A percentile compares a stretch with the other conserved stretches of the same genome.
These are phyloP conservation scores for Ashinkailepas kermadecensis DNA, from an alignment of 2,888 invertebrate species.

Conservation along the genomic window DNA sequence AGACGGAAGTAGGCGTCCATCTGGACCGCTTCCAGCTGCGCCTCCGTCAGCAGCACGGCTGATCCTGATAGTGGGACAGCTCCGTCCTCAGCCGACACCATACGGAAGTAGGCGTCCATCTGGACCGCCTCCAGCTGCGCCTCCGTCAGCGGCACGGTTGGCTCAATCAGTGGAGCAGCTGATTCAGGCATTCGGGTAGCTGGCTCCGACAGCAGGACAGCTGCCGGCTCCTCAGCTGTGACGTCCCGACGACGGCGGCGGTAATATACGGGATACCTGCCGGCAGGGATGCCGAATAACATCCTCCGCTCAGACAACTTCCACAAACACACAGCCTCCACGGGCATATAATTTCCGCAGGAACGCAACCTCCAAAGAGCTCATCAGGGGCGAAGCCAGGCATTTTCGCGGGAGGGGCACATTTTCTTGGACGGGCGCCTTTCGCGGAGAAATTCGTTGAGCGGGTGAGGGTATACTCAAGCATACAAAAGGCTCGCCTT, in stretches of 20 bases:
- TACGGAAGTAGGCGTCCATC: slow-evolving; percentile 7
- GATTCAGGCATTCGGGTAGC: background rate
- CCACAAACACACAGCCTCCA: too few species aligned
- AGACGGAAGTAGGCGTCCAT: slow-evolving; percentile 11
- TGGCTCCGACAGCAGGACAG: background rate
- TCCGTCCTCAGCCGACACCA: background rate
- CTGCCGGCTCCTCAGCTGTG: background rate
- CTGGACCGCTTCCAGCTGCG: background rate
- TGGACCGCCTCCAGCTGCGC: background rate
- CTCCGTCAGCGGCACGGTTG: background rate
- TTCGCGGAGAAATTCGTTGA: too few species aligned
- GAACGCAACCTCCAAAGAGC: too few species aligned
- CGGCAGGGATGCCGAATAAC: too few species aligned
- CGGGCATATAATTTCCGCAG: too few species aligned
- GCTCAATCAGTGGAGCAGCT: background rate
- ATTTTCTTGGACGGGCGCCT: too few species aligned
- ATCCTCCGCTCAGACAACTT: too few species aligned
- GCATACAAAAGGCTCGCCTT: too few species aligned
- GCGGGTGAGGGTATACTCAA: too few species aligned
- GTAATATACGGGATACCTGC: background rate
- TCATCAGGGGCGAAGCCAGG: too few species aligned
- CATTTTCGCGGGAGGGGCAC: too few species aligned
- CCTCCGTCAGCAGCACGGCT: background rate
- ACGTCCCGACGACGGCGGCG: background rate
- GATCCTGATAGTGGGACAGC: background rate